Conservation (phyloP, 1,140 invertebrate species). For the Drosophila ercepeae region DNA sequence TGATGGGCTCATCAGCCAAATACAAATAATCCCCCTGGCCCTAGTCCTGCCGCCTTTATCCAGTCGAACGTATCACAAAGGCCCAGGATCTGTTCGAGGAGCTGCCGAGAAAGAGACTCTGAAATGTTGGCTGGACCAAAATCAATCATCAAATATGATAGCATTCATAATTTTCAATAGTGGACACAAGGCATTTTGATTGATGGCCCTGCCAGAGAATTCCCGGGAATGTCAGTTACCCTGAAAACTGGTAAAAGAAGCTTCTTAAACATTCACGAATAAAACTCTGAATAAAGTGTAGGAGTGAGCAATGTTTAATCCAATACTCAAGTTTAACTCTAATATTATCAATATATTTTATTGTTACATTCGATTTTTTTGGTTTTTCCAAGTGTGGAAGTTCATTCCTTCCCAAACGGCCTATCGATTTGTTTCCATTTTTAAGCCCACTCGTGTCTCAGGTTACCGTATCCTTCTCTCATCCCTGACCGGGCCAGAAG, state of each 20-base stretch:
- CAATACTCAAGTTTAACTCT: background rate
- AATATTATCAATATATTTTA: background rate
- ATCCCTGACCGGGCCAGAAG: background rate
- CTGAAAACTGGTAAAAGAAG: conserved; percentile 1
- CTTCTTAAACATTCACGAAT: background rate
- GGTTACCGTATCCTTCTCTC: conserved; percentile 35
- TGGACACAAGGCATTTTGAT: conserved; percentile 70
- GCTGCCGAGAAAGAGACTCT: background rate
- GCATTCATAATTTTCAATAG: conserved; percentile 79
- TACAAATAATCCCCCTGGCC: conserved; percentile 21
- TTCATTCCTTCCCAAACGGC: conserved; percentile 2
- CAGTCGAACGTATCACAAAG: conserved; percentile 31
- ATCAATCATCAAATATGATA: conserved; percentile 79
- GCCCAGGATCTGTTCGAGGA: conserved; percentile 15
- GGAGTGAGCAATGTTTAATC: background rate
- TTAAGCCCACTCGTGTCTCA: conserved; percentile 46
- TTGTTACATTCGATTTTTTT: background rate
- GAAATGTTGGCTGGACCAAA: conserved; percentile 52
- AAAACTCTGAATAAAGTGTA: background rate
- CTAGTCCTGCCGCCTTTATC: background rate
- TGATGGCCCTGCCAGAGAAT: conserved; percentile 54
- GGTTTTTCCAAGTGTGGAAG: background rate
- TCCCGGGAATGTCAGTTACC: conserved; percentile 14
- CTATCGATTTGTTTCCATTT: conserved; percentile 67
- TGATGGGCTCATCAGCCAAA: conserved; percentile 57